Conservation (phyloP, 1,140 invertebrate species). For the Leptinotarsa undecemlineata region DNA sequence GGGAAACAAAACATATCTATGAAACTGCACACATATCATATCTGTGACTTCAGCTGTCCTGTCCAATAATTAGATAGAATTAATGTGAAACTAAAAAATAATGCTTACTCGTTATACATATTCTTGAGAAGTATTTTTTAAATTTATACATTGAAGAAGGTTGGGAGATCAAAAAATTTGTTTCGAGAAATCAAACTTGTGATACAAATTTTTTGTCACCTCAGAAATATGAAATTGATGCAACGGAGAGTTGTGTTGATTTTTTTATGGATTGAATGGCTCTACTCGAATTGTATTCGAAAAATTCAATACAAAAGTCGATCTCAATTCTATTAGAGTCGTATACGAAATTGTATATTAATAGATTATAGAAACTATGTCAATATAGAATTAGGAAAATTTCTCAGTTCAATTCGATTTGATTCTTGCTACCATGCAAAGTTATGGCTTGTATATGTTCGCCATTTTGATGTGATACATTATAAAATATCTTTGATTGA, state of each 20-base stretch:
- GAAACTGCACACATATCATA: conserved; percentile 50
- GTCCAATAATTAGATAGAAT: conserved; percentile 51
- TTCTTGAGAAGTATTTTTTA: conserved; percentile 51
- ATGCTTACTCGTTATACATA: conserved; percentile 43
- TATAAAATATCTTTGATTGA: conserved; percentile 31
- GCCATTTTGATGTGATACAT: conserved; percentile 53
- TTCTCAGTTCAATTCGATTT: conserved; percentile 9
- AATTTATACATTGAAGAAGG: conserved; percentile 45
- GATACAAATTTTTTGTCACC: neutral
- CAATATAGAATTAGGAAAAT: conserved; percentile 21
- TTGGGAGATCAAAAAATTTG: conserved; percentile 20
- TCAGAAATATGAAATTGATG: neutral
- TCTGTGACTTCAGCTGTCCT: conserved; percentile 53
- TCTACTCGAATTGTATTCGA: too few species aligned
- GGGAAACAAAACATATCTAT: conserved; percentile 27
- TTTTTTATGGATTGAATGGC: too few species aligned
- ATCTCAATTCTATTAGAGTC: neutral
- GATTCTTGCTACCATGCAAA: conserved; percentile 31
- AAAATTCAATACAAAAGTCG: too few species aligned
- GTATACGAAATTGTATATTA: conserved; percentile 15
- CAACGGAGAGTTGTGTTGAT: too few species aligned
- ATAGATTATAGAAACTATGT: conserved; percentile 20
- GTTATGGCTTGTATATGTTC: conserved; percentile 48
- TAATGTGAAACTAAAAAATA: conserved; percentile 37
- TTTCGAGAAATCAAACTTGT: conserved; percentile 25